These are phyloP conservation scores for Anser brachyrhynchus DNA, from an alignment of 2,113 vertebrate species.

Conservation along the genomic window DNA sequence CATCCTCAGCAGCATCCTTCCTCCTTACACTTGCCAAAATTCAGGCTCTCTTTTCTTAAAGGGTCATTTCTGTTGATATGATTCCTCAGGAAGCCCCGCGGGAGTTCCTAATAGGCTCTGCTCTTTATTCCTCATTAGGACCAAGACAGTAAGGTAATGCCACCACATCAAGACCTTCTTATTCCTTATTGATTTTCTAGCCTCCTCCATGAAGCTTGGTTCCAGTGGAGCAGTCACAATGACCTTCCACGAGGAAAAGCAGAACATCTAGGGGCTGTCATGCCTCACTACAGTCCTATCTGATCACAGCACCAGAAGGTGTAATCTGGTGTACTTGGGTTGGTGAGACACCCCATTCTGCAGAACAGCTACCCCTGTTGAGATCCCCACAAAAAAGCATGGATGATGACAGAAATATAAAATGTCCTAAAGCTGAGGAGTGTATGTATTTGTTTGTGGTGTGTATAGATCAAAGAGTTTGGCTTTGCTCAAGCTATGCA, in stretches of 20 bases:
- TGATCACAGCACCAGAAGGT: not conserved
- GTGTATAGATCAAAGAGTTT: not conserved
- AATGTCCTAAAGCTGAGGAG: not conserved
- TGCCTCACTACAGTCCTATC: not conserved
- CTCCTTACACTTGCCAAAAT: not conserved
- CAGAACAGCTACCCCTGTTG: not conserved
- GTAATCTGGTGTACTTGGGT: not conserved
- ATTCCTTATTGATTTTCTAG: not conserved
- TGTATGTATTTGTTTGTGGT: not conserved
- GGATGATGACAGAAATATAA: not conserved
- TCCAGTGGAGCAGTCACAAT: not conserved
- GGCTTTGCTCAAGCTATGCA: not conserved
- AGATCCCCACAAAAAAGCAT: not conserved
- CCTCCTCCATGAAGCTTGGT: not conserved
- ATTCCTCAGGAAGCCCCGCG: not conserved
- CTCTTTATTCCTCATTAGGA: not conserved
- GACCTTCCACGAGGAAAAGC: not conserved
- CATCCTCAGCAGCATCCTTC: not conserved
- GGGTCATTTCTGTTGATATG: not conserved
- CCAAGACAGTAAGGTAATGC: not conserved
- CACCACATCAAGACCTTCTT: not conserved
- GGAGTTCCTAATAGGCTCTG: not conserved
- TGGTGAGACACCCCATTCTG: not conserved
- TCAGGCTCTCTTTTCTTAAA: not conserved
- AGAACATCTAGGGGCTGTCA: not conserved